phyloP scores from a whole-genome alignment of 2,797 vertebrate genomes.

The Molossus alvarezi region DNA sequence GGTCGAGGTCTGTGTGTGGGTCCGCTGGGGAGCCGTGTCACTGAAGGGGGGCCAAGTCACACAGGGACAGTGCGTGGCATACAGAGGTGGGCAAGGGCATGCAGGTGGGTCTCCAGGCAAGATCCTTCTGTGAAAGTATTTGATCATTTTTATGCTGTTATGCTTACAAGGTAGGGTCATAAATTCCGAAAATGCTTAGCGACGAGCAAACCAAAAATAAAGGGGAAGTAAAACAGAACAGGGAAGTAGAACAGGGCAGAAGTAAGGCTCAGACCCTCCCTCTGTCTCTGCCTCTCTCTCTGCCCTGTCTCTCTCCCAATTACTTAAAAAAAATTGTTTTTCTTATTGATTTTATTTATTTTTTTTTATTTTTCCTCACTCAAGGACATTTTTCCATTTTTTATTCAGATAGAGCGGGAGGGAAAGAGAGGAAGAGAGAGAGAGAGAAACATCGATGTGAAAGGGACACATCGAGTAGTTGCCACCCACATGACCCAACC shows the following conservation, averaged over 20 bases:
- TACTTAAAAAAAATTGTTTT: no score
- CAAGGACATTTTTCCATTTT: no score
- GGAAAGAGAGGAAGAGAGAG: no score
- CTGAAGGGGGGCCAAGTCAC: not conserved
- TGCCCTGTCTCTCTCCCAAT: not conserved
- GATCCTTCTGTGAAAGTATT: not conserved
- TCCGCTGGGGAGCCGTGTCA: fast-evolving
- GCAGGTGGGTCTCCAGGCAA: not conserved
- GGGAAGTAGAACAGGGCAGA: no score
- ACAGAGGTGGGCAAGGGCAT: not conserved
- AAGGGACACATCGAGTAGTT: no score
- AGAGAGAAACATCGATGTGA: no score
- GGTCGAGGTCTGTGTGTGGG: not conserved
- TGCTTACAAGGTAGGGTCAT: not conserved
- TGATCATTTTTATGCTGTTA: not conserved
- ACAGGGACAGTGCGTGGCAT: not conserved
- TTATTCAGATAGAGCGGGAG: no score
- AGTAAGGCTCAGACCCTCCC: no score
- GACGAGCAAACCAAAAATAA: not conserved
- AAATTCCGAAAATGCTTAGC: not conserved
- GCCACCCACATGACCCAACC: no score
- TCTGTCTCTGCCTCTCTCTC: not conserved
- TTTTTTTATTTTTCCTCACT: no score
- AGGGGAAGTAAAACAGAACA: not conserved
- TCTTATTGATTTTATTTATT: no score